A percentile compares a stretch with the other conserved stretches of the same genome.
Conservation (phyloP, 2,113 vertebrate species). For the Eudorcas thomsonii region DNA sequence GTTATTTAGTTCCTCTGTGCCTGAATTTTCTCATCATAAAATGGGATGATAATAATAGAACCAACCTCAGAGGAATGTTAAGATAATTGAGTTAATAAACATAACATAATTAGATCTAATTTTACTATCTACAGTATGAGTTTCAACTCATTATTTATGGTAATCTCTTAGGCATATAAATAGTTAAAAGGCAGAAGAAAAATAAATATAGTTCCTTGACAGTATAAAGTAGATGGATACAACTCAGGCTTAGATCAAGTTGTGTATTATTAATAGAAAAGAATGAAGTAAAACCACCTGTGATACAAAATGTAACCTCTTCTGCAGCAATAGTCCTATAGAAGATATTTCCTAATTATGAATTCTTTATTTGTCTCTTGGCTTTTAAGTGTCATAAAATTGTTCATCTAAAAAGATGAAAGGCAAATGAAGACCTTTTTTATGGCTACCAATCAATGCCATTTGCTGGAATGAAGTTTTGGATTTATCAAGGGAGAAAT, state of each 20-base stretch:
- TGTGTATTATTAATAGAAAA: not conserved
- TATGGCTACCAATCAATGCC: not conserved
- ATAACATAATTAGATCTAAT: not conserved
- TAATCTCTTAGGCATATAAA: not conserved
- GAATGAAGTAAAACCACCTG: not conserved
- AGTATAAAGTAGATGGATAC: not conserved
- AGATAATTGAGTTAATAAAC: not conserved
- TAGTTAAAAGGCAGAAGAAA: not conserved
- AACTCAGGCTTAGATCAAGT: not conserved
- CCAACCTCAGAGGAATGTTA: not conserved
- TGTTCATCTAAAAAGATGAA: not conserved
- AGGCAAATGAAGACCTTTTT: not conserved
- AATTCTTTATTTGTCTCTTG: not conserved
- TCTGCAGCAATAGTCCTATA: not conserved
- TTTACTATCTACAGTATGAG: not conserved
- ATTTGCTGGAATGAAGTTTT: not conserved
- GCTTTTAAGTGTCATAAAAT: not conserved
- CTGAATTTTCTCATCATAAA: not conserved
- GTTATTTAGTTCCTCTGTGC: not conserved
- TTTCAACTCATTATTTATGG: not conserved
- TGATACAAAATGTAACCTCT: not conserved
- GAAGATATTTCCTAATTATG: not conserved
- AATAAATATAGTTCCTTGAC: not conserved
- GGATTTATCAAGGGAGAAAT: not conserved
- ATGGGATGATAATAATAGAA: not conserved